These are phyloP conservation scores for Exocentrus adspersus DNA, from an alignment of 2,888 invertebrate species.

Conservation along the genomic window DNA sequence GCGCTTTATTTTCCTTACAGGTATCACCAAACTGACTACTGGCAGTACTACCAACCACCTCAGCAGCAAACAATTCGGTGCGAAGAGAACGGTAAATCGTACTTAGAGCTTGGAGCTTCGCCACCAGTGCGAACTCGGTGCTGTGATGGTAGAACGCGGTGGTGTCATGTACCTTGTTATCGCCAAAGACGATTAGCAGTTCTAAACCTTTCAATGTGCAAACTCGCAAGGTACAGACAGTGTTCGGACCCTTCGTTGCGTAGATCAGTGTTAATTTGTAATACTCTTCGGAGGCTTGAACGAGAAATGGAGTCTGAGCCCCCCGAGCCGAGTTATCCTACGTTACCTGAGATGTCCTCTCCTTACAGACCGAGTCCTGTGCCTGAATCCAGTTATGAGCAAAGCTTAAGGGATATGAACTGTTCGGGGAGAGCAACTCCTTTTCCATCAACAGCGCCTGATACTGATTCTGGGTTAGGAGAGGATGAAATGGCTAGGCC, in stretches of 20 bases:
- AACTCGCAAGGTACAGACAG: constrained; percentile 86
- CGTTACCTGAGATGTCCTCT: constrained; percentile 62
- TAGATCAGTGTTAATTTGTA: constrained; percentile 92
- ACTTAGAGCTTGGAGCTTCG: constrained; percentile 83
- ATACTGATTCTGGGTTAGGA: constrained; percentile 80
- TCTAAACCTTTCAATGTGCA: constrained; percentile 91
- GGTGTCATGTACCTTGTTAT: constrained; percentile 87
- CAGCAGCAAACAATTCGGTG: constrained; percentile 83
- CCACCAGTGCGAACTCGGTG: constrained; percentile 59
- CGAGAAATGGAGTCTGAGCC: constrained; percentile 82
- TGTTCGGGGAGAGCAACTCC: constrained; percentile 75
- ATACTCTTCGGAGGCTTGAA: constrained; percentile 76
- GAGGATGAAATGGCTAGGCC: constrained; percentile 77
- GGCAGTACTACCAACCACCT: constrained; percentile 67
- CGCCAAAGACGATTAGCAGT: constrained; percentile 87
- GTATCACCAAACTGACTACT: constrained; percentile 63
- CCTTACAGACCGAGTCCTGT: constrained; percentile 55
- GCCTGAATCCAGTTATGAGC: constrained; percentile 58
- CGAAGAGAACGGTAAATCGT: constrained; percentile 91
- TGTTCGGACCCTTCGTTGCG: constrained; percentile 89
- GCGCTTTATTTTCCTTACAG: constrained; percentile 48
- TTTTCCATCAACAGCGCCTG: constrained; percentile 69
- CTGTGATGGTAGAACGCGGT: constrained; percentile 64
- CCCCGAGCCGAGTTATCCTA: constrained; percentile 62
- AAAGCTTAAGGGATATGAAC: constrained; percentile 64